phyloP scores from a whole-genome alignment of 2,888 invertebrate genomes.

The Galerucella nymphaeae region DNA sequence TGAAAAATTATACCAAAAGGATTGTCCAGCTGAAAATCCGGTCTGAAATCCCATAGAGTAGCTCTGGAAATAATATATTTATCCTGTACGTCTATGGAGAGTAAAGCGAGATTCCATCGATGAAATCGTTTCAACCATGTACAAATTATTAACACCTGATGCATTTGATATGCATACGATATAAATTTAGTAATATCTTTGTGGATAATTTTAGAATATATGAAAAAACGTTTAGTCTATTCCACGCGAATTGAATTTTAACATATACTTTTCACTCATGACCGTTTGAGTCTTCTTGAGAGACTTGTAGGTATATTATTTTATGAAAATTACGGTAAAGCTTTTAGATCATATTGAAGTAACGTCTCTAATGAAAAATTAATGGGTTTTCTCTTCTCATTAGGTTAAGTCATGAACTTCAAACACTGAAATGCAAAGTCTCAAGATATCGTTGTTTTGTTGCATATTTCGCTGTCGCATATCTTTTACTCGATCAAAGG shows the following conservation, averaged over 20 bases:
- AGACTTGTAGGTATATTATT: too few relatives aligned
- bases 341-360: not conserved
- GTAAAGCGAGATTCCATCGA: conserved; percentile 4
- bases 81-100: not conserved
- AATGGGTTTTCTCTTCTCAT: not conserved
- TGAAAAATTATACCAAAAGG: too few relatives aligned
- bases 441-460: too few relatives aligned
- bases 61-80: too few relatives aligned
- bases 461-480: not conserved
- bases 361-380: not conserved
- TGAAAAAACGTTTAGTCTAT: not conserved
- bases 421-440: not conserved
- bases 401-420: not conserved
- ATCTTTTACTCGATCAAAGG: too few relatives aligned
- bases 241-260: not conserved
- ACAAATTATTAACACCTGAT: conserved; percentile 23
- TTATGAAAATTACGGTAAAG: not conserved
- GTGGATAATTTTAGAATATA: not conserved
- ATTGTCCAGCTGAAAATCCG: too few relatives aligned
- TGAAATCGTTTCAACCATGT: not conserved
- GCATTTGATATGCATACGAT: conserved; percentile 18
- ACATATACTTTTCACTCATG: too few relatives aligned
- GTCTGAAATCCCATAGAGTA: too few relatives aligned
- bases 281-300: too few relatives aligned
- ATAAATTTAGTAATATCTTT: conserved; percentile 16